Percentiles rank a stretch among this genome's conserved stretches.
These are phyloP conservation scores for Serripes groenlandicus DNA, from an alignment of 2,888 invertebrate genomes.

Conservation along the genomic window DNA sequence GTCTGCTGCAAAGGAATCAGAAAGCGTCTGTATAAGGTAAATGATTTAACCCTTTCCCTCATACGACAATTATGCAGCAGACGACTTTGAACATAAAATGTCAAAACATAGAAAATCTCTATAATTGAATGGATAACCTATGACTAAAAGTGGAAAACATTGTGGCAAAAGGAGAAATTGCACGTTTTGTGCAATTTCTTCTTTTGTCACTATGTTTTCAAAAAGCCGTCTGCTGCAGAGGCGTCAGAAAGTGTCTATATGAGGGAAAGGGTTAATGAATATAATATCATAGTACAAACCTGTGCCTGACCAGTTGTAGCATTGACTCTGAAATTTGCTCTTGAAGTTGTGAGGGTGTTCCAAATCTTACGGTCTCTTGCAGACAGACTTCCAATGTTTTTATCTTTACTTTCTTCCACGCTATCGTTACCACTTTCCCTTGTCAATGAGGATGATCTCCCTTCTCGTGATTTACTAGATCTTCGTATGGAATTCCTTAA, in stretches of 20 bases:
- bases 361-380: constrained; percentile 62
- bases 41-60: no score
- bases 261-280: not conserved
- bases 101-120: no score
- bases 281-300: constrained; percentile 29
- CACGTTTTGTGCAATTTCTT: no score
- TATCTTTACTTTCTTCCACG: constrained; percentile 38
- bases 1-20: no score
- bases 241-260: not conserved
- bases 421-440: constrained; percentile 22
- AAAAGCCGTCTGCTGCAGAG: not conserved
- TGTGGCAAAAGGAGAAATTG: no score
- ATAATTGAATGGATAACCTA: no score
- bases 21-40: no score
- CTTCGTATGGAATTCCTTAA: constrained; percentile 54
- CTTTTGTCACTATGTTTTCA: no score
- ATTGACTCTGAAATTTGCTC: constrained; percentile 70
- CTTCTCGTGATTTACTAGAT: constrained; percentile 39
- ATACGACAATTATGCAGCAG: no score
- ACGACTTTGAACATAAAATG: no score
- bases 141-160: no score
- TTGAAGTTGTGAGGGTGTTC: constrained; percentile 67
- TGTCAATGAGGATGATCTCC: constrained; percentile 35
- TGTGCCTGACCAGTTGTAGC: constrained; percentile 53
- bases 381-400: constrained; percentile 30